Evolutionary conservation across 2,113 vertebrate species (phyloP), one percentile per base, ranked within the genome.

Genomic region (Pimephales promelas): DNA sequence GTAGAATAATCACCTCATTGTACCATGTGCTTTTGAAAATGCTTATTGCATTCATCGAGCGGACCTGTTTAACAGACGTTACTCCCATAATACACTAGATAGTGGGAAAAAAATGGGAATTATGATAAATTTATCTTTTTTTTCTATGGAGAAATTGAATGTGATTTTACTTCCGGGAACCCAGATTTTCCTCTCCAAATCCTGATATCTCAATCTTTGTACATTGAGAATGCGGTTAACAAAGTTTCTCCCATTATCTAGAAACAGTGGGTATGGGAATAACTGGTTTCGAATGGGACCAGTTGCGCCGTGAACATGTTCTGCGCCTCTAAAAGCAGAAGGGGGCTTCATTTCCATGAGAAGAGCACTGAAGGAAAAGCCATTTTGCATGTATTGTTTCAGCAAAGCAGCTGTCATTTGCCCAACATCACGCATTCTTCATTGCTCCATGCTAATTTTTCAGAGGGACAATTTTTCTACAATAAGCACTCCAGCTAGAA

Each of bases 371-470:
- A 89, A 93, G 93, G 95, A 95, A 95, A 95, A 95, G 93, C 94
- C 91, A 94, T 95, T 95, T 94, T 93, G 91, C 92, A 78, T 83
- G 92, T 92, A 96, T 96, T 95, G 95, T 97, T 96, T 97, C 95
- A 94, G 95, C 93, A 92, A 93, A 95, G 96, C 97, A 98, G 97
- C 97, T 98, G 97, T 97, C 96, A 98, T 96, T 95, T 95, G 95
- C 94, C 91, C 89, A 94, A 94, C 95, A 96, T 97, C 95, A 95
- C 94, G 94, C 95, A 95, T 95, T 95, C 95, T 95, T 94, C 95
- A 95, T 96, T 96, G 95, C 94, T 94, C 95, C 95, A 97, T 98
- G 97, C 95, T 96, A 97, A 97, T 98, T 97, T 96, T 96, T 96
- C 84, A 57, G 93, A 94, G 95, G 95, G 94, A 96, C 95, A 95